A percentile compares a stretch with the other conserved stretches of the same genome.
Evolutionary conservation across 2,888 invertebrate species (phyloP).

Genomic region (Andrena bicolor): DNA sequence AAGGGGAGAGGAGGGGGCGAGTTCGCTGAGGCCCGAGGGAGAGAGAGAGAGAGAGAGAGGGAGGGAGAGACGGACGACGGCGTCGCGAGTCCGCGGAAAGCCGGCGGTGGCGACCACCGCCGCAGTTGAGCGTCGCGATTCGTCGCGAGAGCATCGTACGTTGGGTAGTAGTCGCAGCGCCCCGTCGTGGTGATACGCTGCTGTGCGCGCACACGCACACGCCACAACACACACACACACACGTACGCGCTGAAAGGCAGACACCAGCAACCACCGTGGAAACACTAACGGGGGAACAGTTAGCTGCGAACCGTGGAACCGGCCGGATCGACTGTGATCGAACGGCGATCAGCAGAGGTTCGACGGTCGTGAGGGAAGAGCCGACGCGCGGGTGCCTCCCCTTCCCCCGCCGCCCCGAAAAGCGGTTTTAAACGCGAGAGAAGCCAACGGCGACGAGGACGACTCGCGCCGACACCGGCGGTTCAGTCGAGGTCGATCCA

Average conservation of each 20-base stretch:
- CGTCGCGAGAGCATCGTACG: conserved; percentile 76
- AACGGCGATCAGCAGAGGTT: conserved; percentile 42
- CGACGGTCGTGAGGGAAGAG: conserved; percentile 34
- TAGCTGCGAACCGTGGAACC: conserved; percentile 42
- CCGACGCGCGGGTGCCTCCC: conserved; percentile 24
- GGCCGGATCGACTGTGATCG: conserved; percentile 41
- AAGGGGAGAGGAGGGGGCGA: conserved; percentile 12
- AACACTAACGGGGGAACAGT: conserved; percentile 38
- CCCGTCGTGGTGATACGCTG: conserved; percentile 19
- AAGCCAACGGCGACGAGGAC: conserved; percentile 15
- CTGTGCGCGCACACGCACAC: conserved; percentile 11
- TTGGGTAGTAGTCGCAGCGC: conserved; percentile 7
- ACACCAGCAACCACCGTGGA: background rate
- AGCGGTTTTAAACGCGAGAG: conserved; percentile 43
- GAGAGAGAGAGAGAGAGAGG: conserved; percentile 4
- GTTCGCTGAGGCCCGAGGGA: conserved; percentile 1
- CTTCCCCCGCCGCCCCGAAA: conserved; percentile 40
- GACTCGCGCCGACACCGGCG: conserved; percentile 45
- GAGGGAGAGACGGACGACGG: conserved; percentile 55
- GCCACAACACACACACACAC: conserved; percentile 15
- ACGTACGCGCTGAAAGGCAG: background rate
- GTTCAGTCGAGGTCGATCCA: conserved; percentile 71
- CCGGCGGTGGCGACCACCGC: conserved; percentile 80
- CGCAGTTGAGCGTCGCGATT: conserved; percentile 81
- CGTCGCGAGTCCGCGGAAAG: conserved; percentile 78